These are phyloP conservation scores for Sialia sialis DNA, from an alignment of 2,113 vertebrate species.

Conservation along the genomic window DNA sequence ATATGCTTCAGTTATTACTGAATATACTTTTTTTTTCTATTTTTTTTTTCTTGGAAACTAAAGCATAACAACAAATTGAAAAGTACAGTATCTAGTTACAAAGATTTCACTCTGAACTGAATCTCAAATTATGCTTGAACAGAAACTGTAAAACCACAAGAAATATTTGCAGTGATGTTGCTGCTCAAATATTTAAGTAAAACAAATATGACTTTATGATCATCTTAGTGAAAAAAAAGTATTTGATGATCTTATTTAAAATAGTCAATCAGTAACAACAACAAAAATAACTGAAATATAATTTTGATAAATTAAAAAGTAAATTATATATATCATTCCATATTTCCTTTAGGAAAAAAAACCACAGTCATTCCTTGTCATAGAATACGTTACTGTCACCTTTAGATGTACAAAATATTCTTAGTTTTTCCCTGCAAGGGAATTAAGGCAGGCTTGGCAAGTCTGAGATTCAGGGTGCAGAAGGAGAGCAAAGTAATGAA, in stretches of 20 bases:
- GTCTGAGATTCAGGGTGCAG: fast-evolving
- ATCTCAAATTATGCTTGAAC: not conserved
- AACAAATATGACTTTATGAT: not conserved
- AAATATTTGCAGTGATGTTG: not conserved
- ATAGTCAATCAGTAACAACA: not conserved
- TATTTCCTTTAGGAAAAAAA: not conserved
- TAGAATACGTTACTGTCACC: not conserved
- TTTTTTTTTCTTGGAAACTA: not conserved
- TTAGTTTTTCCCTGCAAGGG: not conserved
- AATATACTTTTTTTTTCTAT: not conserved
- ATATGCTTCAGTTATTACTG: not conserved
- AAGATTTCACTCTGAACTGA: not conserved
- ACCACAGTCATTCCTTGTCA: not conserved
- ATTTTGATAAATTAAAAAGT: not conserved
- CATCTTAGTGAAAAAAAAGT: not conserved
- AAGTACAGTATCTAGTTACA: not conserved
- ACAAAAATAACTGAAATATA: not conserved
- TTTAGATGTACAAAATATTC: not conserved
- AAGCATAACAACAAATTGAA: not conserved
- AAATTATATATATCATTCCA: not conserved
- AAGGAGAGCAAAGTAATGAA: not conserved
- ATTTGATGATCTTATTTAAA: not conserved
- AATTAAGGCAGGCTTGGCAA: not conserved
- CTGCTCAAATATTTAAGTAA: not conserved
- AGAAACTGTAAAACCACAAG: not conserved